Base-by-base conservation (phyloP, 2,888 invertebrate species). In the Callosobruchus maculatus region DNA sequence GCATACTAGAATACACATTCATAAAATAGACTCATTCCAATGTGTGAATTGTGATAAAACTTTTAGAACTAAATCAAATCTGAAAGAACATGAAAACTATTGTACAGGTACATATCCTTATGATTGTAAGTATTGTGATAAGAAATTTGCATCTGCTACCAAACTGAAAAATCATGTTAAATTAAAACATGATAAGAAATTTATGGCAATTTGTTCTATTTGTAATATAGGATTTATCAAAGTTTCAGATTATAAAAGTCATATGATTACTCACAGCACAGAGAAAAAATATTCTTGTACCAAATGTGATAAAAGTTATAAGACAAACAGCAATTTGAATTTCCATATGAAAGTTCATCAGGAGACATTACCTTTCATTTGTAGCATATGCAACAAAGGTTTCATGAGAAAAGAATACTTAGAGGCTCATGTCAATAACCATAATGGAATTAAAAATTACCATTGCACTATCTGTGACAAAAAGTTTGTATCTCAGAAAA, bases 201-300 rank as follows among this genome's bases (percentile, higher is more conserved):
- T 86, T 74, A 80, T 83, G 5, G 84, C 85, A 0, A 86, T 85
- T 75, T 87, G 87, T 79, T 85, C 86, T 3, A 85, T 85, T 71
- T 87, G 87, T 74, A 84, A 85, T 68, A 86, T 86, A 31, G 86
- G 86, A 22, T 87, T 87, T 79, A 81, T 85, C 3, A 86, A 87
- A 81, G 75, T 84, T 4, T 85, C 85, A 2, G 85, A 86, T 80
- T 85, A 87, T 72, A 87, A 87, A 78, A 80, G 84, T 1, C 88
- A 88, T 76, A 86, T 85, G 82, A 78, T 84, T 21, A 83, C 84
- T 18, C 88, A 88, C 76, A 85, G 85, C 68, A 82, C 85, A 0
- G 85, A 85, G n/a, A 88, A 87, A 77, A 85, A 86, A 77, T 86
- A 83, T 74, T 73, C 81, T 20, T 88, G 88, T 78, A 74, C 75